Evolutionary conservation across 2,888 invertebrate species (phyloP), one percentile per base, ranked within the genome.

Genomic region (Ochlodes sylvanus): DNA sequence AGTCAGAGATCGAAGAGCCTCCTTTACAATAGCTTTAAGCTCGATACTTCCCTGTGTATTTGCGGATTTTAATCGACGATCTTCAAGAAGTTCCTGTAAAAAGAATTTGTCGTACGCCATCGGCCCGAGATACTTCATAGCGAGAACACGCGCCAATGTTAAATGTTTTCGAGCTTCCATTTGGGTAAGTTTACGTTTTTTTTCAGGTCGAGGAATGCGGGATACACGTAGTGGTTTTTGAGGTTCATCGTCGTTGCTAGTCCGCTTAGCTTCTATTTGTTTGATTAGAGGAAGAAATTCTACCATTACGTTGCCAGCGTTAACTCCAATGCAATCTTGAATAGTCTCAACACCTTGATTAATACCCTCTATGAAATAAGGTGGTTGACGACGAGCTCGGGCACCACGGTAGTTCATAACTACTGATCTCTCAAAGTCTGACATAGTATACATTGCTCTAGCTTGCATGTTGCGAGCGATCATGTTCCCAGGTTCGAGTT

Each of bases 81-180:
- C 91, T 34, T 86, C 80, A 15, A 75, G 78, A 0, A 92, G 82
- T 55, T 85, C 83, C 71, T 87, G 84, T 19, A 92, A 82, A 73
- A 92, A 92, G 77, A 92, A 92, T 71, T 92, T 93, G 72, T 92
- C 93, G 44, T 91, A 90, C 7, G 93, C 92, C 92, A 92, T 92
- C 1, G 91, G 91, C 0, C 92, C 93, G 7, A 92, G 79, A 77
- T 93, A 93, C 78, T 93, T 93, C 89, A 89, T 90, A 38, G 93
- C 92, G 38, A 93, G 83, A 15, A 93, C 92, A 34, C 92, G 85
- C 19, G 89, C 79, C 69, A 93, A 77, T 1, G 84, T 90, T n/a
- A 81, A 75, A 72, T 85, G 77, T 74, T 88, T 89, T 42, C 91
- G 82, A 7, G 89, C 88, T 73, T 92, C 86, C 87, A 89, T 87